Evolutionary conservation across 2,113 vertebrate genomes (phyloP).

Genomic region (Nesogale talazaci): DNA sequence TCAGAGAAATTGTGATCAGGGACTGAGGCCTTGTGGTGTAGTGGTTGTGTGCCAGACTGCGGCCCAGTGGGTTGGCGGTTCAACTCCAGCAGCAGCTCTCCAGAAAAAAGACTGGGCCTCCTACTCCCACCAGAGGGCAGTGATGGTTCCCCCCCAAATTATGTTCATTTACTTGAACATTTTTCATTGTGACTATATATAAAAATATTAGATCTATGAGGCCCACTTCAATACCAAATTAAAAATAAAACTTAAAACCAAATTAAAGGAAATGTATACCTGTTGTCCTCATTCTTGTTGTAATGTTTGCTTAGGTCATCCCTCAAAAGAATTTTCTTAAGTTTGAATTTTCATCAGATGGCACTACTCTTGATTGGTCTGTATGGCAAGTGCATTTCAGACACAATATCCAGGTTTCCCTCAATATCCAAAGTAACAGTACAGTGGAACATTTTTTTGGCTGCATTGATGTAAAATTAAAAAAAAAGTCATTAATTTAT

Average conservation of each 20-base stretch:
- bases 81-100: too few relatives aligned
- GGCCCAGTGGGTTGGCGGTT: too few relatives aligned
- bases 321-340: constrained; percentile 29
- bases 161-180: too few relatives aligned
- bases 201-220: constrained; percentile 68
- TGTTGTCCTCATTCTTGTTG: constrained; percentile 59
- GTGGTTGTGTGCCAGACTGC: too few relatives aligned
- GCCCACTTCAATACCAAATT: constrained; percentile 62
- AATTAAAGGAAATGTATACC: constrained; percentile 58
- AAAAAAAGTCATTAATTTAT: neutral
- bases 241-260: constrained; percentile 71
- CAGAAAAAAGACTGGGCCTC: too few relatives aligned
- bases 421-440: too few relatives aligned
- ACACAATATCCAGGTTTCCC: neutral
- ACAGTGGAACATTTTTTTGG: too few relatives aligned
- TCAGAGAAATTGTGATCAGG: constrained; percentile 80
- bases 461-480: neutral
- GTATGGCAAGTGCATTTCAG: neutral
- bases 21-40: too few relatives aligned
- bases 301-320: constrained; percentile 4
- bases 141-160: too few relatives aligned
- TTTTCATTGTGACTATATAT: constrained; percentile 77
- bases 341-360: neutral
- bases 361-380: neutral
- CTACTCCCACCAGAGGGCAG: too few relatives aligned